A percentile compares a stretch with the other conserved stretches of the same genome.
These are phyloP conservation scores for Chelmon rostratus DNA, from an alignment of 2,797 vertebrate species.

Conservation along the genomic window DNA sequence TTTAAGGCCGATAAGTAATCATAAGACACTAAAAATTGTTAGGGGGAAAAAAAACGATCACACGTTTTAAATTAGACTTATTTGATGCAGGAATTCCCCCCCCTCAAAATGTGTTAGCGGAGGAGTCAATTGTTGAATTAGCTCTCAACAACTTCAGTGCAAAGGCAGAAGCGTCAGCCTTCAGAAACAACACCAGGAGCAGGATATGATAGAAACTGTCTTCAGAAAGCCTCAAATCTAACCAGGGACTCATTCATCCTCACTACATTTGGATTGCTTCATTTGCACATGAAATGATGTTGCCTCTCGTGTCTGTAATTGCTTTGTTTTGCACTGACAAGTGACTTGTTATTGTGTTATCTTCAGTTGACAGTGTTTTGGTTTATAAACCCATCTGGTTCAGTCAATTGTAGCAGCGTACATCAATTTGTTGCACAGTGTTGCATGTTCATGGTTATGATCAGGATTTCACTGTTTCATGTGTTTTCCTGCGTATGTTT, in stretches of 20 bases:
- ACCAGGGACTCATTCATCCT: conserved; percentile 19
- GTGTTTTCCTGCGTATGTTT: background rate
- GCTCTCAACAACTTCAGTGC: background rate
- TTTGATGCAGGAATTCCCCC: background rate
- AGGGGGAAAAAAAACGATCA: background rate
- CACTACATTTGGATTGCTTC: conserved; percentile 23
- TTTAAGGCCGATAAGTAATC: background rate
- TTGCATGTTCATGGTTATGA: background rate
- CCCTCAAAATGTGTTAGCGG: background rate
- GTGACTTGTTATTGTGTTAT: conserved; percentile 31
- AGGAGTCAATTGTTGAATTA: background rate
- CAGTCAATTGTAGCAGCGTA: conserved; percentile 14
- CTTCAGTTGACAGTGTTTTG: conserved; percentile 14
- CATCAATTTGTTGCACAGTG: background rate
- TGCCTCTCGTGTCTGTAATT: conserved; percentile 42
- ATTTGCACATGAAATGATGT: conserved; percentile 61
- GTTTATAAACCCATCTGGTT: conserved; percentile 8
- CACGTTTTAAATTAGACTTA: background rate
- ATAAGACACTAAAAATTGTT: background rate
- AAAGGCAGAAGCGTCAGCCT: background rate
- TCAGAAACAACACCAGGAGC: conserved; percentile 5
- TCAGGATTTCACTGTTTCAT: background rate
- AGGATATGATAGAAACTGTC: background rate
- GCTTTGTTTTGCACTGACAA: conserved; percentile 48
- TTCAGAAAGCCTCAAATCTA: conserved; percentile 28